phyloP scores from a whole-genome alignment of 2,113 vertebrate species.

The Mobula hypostoma region DNA sequence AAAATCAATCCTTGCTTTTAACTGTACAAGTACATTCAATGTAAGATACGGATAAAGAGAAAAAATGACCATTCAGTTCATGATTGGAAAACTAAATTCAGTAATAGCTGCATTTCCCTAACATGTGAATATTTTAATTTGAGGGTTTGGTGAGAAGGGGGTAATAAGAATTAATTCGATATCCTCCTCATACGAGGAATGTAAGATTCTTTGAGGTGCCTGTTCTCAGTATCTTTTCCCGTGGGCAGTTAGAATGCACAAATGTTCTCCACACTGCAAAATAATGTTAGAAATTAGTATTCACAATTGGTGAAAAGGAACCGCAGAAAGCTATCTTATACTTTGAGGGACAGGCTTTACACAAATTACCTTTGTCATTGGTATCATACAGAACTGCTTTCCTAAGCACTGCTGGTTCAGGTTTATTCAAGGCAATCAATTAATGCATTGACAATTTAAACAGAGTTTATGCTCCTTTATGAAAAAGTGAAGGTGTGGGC shows the following conservation, averaged over 20 bases:
- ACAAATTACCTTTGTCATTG: not conserved
- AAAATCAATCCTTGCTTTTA: not conserved
- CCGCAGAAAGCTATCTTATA: not conserved
- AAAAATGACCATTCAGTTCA: not conserved
- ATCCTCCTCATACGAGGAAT: not conserved
- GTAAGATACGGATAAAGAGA: not conserved
- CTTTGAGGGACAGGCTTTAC: not conserved
- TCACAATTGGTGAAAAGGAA: not conserved
- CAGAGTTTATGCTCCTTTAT: not conserved
- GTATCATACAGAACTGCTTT: no score
- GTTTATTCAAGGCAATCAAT: no score
- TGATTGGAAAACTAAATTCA: not conserved
- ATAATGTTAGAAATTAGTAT: not conserved
- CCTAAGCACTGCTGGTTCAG: no score
- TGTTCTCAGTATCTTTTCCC: not conserved
- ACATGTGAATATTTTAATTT: not conserved
- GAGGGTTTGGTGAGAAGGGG: not conserved
- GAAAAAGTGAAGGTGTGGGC: not conserved
- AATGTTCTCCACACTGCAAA: not conserved
- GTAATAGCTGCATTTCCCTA: not conserved
- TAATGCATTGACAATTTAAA: no score
- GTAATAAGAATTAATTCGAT: not conserved
- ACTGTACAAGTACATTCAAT: not conserved
- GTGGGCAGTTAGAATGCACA: not conserved
- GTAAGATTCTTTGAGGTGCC: not conserved